Evolutionary conservation across 1,140 invertebrate species (phyloP).

Genomic region (Trichonephila clavipes): DNA sequence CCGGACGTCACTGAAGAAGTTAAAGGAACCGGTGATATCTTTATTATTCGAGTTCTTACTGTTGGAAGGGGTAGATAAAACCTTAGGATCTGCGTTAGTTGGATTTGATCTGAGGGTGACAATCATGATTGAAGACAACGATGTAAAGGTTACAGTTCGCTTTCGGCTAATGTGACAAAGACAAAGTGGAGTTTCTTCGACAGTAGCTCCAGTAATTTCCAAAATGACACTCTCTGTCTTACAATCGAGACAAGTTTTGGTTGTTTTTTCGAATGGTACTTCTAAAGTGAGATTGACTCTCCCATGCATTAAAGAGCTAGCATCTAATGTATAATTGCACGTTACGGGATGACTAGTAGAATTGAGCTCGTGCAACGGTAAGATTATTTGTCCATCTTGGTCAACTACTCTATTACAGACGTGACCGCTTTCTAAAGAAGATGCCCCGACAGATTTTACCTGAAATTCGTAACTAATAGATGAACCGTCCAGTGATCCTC

Average conservation of each 20-base stretch:
- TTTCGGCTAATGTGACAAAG: constrained; percentile 68
- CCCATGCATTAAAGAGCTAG: constrained; percentile 75
- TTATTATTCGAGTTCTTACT: constrained; percentile 45
- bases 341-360: constrained; percentile 66
- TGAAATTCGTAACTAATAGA: constrained; percentile 78
- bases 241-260: constrained; percentile 75
- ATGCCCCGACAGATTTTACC: constrained; percentile 77
- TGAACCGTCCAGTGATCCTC: constrained; percentile 78
- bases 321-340: constrained; percentile 78
- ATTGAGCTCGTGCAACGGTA: constrained; percentile 72
- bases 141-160: constrained; percentile 56
- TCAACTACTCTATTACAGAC: constrained; percentile 67
- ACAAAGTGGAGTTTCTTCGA: constrained; percentile 74
- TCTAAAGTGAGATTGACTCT: constrained; percentile 77
- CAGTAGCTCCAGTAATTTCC: constrained; percentile 72
- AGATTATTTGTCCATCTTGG: constrained; percentile 49
- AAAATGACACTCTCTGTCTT: constrained; percentile 66
- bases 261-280: constrained; percentile 76
- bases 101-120: constrained; percentile 68
- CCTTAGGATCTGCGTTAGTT: neutral
- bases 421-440: constrained; percentile 66
- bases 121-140: constrained; percentile 63
- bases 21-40: constrained; percentile 62
- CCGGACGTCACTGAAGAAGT: constrained; percentile 75
- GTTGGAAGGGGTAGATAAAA: neutral